Conservation (phyloP, 2,888 invertebrate species). For the Acanthosoma haemorrhoidale region DNA sequence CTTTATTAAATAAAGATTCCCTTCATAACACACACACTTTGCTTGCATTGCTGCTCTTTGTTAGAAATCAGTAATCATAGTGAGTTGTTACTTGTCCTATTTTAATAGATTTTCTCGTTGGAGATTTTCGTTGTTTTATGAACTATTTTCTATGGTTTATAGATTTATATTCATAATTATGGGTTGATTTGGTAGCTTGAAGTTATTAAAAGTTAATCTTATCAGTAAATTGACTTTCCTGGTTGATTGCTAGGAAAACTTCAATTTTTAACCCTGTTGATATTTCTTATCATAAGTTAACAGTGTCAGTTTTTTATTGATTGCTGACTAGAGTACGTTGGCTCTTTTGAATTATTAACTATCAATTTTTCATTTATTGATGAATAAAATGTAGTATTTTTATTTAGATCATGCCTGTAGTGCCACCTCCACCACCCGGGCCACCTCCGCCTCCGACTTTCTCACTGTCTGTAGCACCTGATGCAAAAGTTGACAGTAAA, state of each 20-base stretch:
- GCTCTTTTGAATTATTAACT: background rate
- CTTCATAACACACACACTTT: too few relatives aligned
- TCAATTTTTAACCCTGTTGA: background rate
- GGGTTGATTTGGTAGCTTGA: too few relatives aligned
- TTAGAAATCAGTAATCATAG: too few relatives aligned
- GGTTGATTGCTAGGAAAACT: background rate
- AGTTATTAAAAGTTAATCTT: too few relatives aligned
- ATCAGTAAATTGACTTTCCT: background rate
- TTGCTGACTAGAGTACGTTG: background rate
- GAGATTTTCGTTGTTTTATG: too few relatives aligned
- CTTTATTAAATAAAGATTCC: too few relatives aligned
- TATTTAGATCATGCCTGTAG: conserved; percentile 29
- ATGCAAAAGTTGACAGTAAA: conserved; percentile 41
- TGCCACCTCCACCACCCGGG: conserved; percentile 39
- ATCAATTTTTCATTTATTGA: background rate
- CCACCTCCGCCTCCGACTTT: conserved; percentile 52
- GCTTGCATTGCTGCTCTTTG: too few relatives aligned
- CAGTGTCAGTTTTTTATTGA: background rate
- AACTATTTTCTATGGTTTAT: too few relatives aligned
- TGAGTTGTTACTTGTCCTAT: too few relatives aligned
- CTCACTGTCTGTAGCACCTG: conserved; percentile 57
- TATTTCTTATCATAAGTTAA: background rate
- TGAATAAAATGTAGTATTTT: background rate
- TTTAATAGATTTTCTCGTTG: too few relatives aligned
- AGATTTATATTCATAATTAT: too few relatives aligned